phyloP scores from a whole-genome alignment of 2,113 vertebrate genomes.

The Dolichallabes microphthalmus region DNA sequence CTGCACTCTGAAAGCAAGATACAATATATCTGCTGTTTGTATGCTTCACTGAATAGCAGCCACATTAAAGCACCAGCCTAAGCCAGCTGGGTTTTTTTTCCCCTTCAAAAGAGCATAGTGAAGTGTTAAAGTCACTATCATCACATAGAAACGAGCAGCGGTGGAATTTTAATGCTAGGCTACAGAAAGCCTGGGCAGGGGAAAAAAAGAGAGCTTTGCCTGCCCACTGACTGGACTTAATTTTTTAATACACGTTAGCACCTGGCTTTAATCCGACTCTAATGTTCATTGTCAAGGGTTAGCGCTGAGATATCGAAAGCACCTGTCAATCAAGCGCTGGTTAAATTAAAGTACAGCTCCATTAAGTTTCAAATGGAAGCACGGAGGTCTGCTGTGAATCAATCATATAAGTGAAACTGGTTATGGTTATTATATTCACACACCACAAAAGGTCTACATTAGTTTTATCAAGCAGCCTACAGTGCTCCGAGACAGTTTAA shows the following conservation, averaged over 20 bases:
- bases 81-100: neutral
- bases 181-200: conserved; percentile 30
- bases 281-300: conserved; percentile 80
- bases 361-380: conserved; percentile 75
- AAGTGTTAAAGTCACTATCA: conserved; percentile 67
- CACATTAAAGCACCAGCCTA: conserved; percentile 29
- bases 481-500: neutral
- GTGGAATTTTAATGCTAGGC: conserved; percentile 68
- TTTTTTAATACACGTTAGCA: conserved; percentile 79
- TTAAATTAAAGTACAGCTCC: conserved; percentile 79
- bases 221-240: conserved; percentile 73
- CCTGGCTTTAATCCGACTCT: conserved; percentile 77
- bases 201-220: conserved; percentile 60
- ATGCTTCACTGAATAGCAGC: conserved; percentile 56
- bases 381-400: conserved; percentile 70
- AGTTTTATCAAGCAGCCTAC: conserved; percentile 5
- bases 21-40: conserved; percentile 60
- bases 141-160: conserved; percentile 57
- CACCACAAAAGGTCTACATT: conserved; percentile 67
- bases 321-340: conserved; percentile 75
- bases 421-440: conserved; percentile 67
- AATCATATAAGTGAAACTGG: conserved; percentile 74
- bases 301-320: conserved; percentile 77
- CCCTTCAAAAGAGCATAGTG: conserved; percentile 68
- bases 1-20: conserved; percentile 41